Evolutionary conservation across 2,797 vertebrate species (phyloP), one percentile per base, ranked within the genome.

Genomic region (Carcharodon carcharias): DNA sequence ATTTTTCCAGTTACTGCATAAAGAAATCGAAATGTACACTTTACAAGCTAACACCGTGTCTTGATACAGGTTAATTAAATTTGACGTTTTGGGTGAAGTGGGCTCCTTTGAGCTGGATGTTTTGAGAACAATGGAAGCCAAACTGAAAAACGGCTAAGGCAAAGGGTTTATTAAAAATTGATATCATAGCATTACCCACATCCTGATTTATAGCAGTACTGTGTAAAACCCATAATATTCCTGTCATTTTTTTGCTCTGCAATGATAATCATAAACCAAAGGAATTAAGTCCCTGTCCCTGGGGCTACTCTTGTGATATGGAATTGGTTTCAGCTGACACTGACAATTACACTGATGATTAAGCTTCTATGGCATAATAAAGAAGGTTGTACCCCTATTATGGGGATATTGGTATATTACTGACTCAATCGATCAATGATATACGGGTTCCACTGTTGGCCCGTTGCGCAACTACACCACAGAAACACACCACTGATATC

Each of bases 201-300:
- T 95, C 94, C 67, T 95, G 94, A 95, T 95, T 95, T 95, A 95
- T 95, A 71, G 67, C 69, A 54, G 94, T 35, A 73, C 45, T 54
- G 28, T 73, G 67, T 54, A 71, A 95, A 95, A 95, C 91, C 67
- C 95, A 95, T 95, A 95, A 71, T 95, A 95, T 95, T 40, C 94
- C 65, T 73, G 54, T 95, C 69, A 93, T 95, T 95, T 95, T 54
- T 95, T 40, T 95, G 28, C 93, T 95, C 50, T 95, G 69, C 69
- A 73, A 45, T 50, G 94, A 95, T 95, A 95, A 95, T 95, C 94
- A 56, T 95, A 95, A 95, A 95, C 94, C 26, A 95, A 73, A 95
- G 94, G 94, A 95, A 95, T 95, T 71, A 95, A 95, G 94, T 54
- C 40, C 94, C 67, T 73, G 94, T 95, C 45, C 50, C 94, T 95